Evolutionary conservation across 2,888 invertebrate species (phyloP), one percentile per base, ranked within the genome.

Genomic region (Sminthurides aquaticus): DNA sequence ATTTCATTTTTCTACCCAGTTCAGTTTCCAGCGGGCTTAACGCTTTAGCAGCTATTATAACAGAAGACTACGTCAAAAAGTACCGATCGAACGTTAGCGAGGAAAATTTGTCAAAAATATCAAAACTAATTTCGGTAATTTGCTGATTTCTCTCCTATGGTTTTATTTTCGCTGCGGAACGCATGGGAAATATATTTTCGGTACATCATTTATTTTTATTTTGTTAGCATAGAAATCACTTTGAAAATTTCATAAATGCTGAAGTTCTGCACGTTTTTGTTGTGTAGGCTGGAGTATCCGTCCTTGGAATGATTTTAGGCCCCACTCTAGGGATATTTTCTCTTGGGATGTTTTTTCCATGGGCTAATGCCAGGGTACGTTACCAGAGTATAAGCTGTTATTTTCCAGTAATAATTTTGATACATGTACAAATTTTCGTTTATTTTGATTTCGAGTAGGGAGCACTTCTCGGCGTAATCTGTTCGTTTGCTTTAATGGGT

Each of bases 281-380:
- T 25, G 56, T 29, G 5, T 34, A 64, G 66, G 67, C 65, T 18
- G 64, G 63, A 25, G 60, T 67, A 8, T 67, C 66, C 1, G 29
- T 69, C 2, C 60, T 67, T 20, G 69, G 69, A 60, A 67, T 65
- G 63, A 48, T 69, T n/a, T 15, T 60, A 18, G 65, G 59, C 8
- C 54, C 60, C 3, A 26, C 54, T 1, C 49, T 65, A 3, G 65
- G 60, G 5, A 26, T 59, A 43, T 65, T 65, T 34, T 52, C 54
- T 18, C 81, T 94, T 22, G 94, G 93, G 62, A 91, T 94, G 85
- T 86, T 89, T 74, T 87, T 92, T 73, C 93, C 93, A 0, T 89
- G 59, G 59, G 59, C 59, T 24, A 59, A 59, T 48, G 8, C 48
- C 2, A 59, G 48, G 48, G 59, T 59, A 55, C 2, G n/a, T 15